These are phyloP conservation scores for Synergus laeviventris DNA, from an alignment of 2,888 invertebrate species.

Conservation along the genomic window DNA sequence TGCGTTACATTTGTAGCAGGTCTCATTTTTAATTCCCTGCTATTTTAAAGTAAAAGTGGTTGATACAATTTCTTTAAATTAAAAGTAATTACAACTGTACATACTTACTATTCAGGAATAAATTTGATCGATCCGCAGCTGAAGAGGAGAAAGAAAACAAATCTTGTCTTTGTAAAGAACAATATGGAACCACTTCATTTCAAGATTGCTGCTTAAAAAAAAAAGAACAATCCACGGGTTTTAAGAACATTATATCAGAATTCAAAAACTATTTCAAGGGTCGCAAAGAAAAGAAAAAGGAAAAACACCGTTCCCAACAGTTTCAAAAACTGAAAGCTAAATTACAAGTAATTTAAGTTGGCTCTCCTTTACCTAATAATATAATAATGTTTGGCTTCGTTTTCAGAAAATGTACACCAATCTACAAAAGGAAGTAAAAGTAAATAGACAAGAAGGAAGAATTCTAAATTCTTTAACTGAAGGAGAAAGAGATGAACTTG, in stretches of 20 bases:
- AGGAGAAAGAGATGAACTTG: constrained; percentile 27
- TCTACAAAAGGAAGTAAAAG: constrained; percentile 18
- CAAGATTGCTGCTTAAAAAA: constrained; percentile 9
- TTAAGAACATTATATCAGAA: neutral
- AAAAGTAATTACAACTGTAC: neutral
- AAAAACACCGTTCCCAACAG: constrained; percentile 13
- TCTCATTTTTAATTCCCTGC: neutral
- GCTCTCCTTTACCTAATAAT: neutral
- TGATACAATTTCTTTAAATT: neutral
- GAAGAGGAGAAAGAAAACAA: constrained; percentile 1
- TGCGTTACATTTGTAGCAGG: constrained; percentile 37
- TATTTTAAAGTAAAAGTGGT: neutral
- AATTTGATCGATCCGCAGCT: neutral
- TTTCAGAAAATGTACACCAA: constrained; percentile 12
- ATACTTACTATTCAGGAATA: neutral
- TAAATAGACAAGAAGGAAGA: constrained; percentile 13
- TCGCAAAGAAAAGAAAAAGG: constrained; percentile 25
- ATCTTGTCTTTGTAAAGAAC: constrained; percentile 8
- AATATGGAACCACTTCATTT: neutral
- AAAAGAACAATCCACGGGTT: neutral
- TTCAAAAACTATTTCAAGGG: neutral
- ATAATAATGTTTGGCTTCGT: neutral
- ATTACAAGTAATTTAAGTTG: constrained; percentile 1
- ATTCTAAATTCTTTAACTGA: constrained; percentile 23
- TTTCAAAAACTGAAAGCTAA: constrained; percentile 22